phyloP scores from a whole-genome alignment of 2,113 vertebrate species.

The Dromaius novaehollandiae region DNA sequence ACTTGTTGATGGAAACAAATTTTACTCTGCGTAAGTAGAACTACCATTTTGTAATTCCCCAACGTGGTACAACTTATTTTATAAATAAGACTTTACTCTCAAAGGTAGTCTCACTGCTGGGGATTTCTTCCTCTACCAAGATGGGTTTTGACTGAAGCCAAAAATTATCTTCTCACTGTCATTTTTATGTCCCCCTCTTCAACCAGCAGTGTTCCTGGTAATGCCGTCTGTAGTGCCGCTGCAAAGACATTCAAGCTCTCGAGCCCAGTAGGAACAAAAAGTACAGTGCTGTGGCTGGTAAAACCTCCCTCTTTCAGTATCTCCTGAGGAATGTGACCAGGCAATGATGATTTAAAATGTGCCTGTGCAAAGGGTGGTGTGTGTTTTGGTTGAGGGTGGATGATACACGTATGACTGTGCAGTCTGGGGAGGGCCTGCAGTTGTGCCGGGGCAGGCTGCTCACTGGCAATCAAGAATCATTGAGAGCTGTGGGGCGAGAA shows the following conservation, averaged over 20 bases:
- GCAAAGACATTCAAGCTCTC: background rate
- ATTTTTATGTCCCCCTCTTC: background rate
- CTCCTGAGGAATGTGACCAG: background rate
- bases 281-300: background rate
- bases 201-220: background rate
- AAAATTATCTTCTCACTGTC: background rate
- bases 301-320: background rate
- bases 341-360: background rate
- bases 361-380: background rate
- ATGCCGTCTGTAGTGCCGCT: background rate
- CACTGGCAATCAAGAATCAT: rapidly evolving
- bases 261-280: background rate
- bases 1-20: constrained; percentile 1
- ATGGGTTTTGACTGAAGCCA: background rate
- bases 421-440: rapidly evolving
- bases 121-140: constrained; percentile 12
- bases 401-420: rapidly evolving
- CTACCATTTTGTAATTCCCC: background rate
- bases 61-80: constrained; percentile 3
- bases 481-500: too few species aligned
- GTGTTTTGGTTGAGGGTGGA: background rate
- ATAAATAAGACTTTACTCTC: constrained; percentile 34
- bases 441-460: background rate
- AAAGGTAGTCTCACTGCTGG: background rate
- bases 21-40: constrained; percentile 1